Conservation (phyloP, 2,113 vertebrate genomes). For the Chloropsis hardwickii region DNA sequence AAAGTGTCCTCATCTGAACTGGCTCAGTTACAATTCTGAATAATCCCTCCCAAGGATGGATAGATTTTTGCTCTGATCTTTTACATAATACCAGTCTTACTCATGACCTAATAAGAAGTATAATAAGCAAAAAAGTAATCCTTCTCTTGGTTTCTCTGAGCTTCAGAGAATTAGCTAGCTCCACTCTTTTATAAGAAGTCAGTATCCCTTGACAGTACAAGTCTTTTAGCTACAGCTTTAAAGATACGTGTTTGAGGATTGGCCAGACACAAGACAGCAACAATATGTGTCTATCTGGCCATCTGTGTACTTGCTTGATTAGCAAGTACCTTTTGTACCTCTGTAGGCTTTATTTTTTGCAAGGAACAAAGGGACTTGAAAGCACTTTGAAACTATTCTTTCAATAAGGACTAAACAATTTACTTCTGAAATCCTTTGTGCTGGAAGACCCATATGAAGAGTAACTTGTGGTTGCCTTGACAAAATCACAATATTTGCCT, state of each 20-base stretch:
- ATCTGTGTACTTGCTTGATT: background rate
- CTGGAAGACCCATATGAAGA: background rate
- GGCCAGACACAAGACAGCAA: background rate
- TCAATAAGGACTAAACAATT: background rate
- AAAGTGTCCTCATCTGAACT: background rate
- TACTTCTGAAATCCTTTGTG: background rate
- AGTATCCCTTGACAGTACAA: background rate
- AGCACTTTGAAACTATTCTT: background rate
- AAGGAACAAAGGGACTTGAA: background rate
- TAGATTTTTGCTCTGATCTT: background rate
- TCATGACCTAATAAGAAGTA: background rate
- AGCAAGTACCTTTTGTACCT: background rate
- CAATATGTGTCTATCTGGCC: background rate
- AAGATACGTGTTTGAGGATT: background rate
- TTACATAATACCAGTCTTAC: background rate
- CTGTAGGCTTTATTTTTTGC: background rate
- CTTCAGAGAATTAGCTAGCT: background rate
- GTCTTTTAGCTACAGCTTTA: background rate
- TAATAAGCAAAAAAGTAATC: background rate
- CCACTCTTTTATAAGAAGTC: background rate
- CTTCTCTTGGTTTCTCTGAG: background rate
- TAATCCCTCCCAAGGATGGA: background rate
- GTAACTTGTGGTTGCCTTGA: background rate
- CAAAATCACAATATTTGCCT: background rate
- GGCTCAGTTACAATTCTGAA: background rate